These are phyloP conservation scores for Bothrops alternatus DNA, from an alignment of 2,797 vertebrate genomes.

Conservation along the genomic window DNA sequence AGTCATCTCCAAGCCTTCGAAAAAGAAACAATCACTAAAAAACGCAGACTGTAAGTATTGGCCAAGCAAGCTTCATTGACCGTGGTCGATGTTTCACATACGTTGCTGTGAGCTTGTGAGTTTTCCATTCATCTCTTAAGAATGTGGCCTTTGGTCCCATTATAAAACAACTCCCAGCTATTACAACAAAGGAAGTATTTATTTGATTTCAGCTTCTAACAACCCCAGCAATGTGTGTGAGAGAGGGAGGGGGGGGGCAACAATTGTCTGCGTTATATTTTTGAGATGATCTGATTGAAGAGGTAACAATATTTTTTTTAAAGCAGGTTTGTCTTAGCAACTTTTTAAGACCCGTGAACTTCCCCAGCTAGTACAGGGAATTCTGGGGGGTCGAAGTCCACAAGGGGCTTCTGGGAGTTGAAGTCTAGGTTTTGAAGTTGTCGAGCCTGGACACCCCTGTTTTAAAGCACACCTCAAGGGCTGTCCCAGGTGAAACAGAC, in stretches of 20 bases:
- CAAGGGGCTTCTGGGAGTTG: not conserved
- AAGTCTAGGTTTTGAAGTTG: not conserved
- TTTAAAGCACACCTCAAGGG: not conserved
- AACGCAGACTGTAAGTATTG: constrained; percentile 92
- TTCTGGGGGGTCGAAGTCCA: not conserved
- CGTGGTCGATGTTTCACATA: not conserved
- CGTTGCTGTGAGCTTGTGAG: not conserved
- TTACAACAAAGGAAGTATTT: not conserved
- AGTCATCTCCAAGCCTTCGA: constrained; percentile 99
- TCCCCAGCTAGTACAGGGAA: not conserved
- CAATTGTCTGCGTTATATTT: not conserved
- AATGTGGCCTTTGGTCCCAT: not conserved
- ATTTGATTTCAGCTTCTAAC: not conserved
- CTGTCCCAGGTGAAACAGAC: not conserved
- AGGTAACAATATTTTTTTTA: not conserved
- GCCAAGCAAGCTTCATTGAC: not conserved
- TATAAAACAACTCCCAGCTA: not conserved
- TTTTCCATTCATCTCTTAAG: not conserved
- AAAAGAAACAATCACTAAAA: constrained; percentile 99
- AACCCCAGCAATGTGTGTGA: not conserved
- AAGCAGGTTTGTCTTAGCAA: not conserved
- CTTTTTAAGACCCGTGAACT: not conserved
- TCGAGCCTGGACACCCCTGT: not conserved
- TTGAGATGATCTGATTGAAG: not conserved
- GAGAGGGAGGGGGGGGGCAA: not conserved